These are phyloP conservation scores for Bombus difficillimus DNA, from an alignment of 1,140 invertebrate genomes.

Conservation along the genomic window DNA sequence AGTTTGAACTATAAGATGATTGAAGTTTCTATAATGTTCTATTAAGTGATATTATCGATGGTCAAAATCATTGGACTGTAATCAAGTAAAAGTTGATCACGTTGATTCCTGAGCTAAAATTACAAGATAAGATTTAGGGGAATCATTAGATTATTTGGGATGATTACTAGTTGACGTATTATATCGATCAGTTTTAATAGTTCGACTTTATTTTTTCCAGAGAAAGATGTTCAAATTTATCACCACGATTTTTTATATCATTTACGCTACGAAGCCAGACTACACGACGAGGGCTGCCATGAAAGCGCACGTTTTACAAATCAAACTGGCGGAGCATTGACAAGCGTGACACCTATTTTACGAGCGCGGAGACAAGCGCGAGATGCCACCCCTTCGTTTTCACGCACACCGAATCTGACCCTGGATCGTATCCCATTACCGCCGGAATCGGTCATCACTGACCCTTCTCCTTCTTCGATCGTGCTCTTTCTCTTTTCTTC, in stretches of 20 bases:
- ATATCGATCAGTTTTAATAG: too few relatives aligned
- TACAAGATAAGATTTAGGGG: too few relatives aligned
- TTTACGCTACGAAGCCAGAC: neutral
- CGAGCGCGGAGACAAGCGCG: conserved; percentile 29
- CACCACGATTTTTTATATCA: neutral
- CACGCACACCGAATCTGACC: conserved; percentile 64
- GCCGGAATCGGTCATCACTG: conserved; percentile 71
- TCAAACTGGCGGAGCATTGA: neutral
- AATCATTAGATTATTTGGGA: too few relatives aligned
- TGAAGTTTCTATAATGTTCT: too few relatives aligned
- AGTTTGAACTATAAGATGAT: too few relatives aligned
- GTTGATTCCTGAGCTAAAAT: too few relatives aligned
- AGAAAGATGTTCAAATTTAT: too few relatives aligned
- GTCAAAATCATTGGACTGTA: too few relatives aligned
- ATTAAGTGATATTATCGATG: too few relatives aligned
- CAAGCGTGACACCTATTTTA: conserved; percentile 32
- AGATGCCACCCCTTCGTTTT: conserved; percentile 33
- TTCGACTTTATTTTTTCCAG: too few relatives aligned
- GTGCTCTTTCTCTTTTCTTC: conserved; percentile 1
- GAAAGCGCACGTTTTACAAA: neutral
- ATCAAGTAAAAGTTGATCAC: too few relatives aligned
- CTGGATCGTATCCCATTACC: conserved; percentile 69
- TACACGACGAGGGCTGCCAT: neutral
- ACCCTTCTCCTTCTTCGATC: conserved; percentile 56
- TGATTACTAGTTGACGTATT: too few relatives aligned